Conservation (phyloP, 2,888 invertebrate genomes). For the Scaptomyza caliginosa region DNA sequence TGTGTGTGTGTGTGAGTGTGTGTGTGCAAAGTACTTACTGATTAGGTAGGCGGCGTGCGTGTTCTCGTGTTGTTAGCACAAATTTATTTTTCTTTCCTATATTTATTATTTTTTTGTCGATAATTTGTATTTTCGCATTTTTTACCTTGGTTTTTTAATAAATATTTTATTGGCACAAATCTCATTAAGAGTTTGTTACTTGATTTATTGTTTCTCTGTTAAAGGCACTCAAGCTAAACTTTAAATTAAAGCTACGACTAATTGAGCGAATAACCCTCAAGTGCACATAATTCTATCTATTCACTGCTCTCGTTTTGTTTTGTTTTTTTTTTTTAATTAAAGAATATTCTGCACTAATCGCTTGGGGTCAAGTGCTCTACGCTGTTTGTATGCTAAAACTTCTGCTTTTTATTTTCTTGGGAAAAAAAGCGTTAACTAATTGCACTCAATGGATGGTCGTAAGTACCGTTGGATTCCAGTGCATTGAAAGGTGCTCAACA, state of each 20-base stretch:
- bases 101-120: slow-evolving; percentile 12
- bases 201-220: too few relatives aligned
- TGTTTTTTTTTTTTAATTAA: background rate
- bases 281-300: too few relatives aligned
- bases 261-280: too few relatives aligned
- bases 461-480: background rate
- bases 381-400: background rate
- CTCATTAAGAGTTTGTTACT: too few relatives aligned
- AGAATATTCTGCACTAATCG: background rate
- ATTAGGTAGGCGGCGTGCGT: slow-evolving; percentile 64
- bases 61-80: slow-evolving; percentile 71
- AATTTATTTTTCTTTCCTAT: slow-evolving; percentile 36
- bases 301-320: background rate
- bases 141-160: slow-evolving; percentile 31
- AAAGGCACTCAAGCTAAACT: too few relatives aligned
- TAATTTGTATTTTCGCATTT: slow-evolving; percentile 22
- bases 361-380: slow-evolving; percentile 7
- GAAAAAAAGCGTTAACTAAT: background rate
- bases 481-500: background rate
- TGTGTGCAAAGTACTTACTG: slow-evolving; percentile 67
- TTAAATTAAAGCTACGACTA: slow-evolving; percentile 15
- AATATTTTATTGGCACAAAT: slow-evolving; percentile 39
- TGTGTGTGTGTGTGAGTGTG: slow-evolving; percentile 21
- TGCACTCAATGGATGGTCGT: background rate
- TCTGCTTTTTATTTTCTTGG: too few relatives aligned